Evolutionary conservation across 2,797 vertebrate species (phyloP), one percentile per base, ranked within the genome.

Genomic region (Takifugu rubripes): DNA sequence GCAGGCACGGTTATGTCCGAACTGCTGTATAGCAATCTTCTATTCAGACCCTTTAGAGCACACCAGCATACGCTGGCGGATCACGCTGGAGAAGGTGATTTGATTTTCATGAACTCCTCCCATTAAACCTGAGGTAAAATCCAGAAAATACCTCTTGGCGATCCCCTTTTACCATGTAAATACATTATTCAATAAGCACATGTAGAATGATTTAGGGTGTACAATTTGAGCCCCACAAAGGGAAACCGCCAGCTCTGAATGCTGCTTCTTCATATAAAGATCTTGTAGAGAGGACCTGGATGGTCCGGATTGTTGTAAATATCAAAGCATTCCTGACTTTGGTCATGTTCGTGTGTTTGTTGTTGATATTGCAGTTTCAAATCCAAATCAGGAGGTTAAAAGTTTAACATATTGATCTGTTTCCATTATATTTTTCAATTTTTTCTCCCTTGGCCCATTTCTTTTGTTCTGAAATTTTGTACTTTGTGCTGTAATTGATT

Each of bases 21-120:
- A 78, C 52, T 11, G 51, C 70, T 43, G 46, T 43, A 45, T 69
- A 74, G 74, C 73, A 69, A 82, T 85, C 82, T 68, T 78, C 59
- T 72, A 80, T 71, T 77, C 77, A 65, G 49, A 65, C 61, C 50
- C 5, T 44, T 60, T 71, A 31, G 48, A 79, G 82, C 59, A 65
- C 68, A 54, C 58, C 49, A 31, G 48, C 49, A 61, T 54, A 64
- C 57, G 57, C 36, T 21, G 21, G 25, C 5, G 0, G 3, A 21
- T 25, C 52, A 66, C 66, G 33, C 74, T 74, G 56, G 27, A 58
- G 58, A 59, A 72, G 68, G 61, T 56, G 3, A 83, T 74, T 77
- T 42, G 56, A 69, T 64, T 65, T 71, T 59, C 21, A 75, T 45
- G 33, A 66, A 57, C 25, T 75, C 55, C 61, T 80, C 59, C 60